Evolutionary conservation across 1,140 invertebrate genomes (phyloP).

Genomic region (Agraylea sexmaculata): DNA sequence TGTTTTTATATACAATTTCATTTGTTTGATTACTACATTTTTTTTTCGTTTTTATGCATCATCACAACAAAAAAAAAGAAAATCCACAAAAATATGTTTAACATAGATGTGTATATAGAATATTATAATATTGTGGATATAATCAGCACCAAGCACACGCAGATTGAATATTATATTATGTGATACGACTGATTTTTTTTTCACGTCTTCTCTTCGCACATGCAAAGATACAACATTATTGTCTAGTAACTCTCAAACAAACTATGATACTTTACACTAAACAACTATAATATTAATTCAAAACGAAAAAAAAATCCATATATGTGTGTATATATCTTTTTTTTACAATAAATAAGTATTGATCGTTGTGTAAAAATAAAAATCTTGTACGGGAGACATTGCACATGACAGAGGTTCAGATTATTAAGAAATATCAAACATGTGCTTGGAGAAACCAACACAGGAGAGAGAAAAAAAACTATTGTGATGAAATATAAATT

Average conservation of each 20-base stretch:
- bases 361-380: no score
- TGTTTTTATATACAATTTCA: conserved; percentile 18
- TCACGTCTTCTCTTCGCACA: background rate
- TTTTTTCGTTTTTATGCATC: background rate
- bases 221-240: background rate
- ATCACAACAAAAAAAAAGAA: background rate
- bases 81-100: background rate
- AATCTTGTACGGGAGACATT: no score
- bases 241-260: conserved; percentile 3
- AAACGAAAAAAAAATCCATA: background rate
- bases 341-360: conserved; percentile 1
- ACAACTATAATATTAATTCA: background rate
- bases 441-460: background rate
- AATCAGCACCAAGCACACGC: no score
- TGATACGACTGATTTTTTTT: background rate
- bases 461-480: background rate
- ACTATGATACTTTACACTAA: conserved; percentile 1
- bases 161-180: no score
- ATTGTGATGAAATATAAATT: background rate
- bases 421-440: background rate
- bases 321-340: background rate
- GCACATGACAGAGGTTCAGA: background rate
- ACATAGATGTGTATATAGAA: no score
- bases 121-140: no score
- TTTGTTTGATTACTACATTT: conserved; percentile 13